Evolutionary conservation across 2,797 vertebrate genomes (phyloP).

Genomic region (Pogoniulus pusillus): DNA sequence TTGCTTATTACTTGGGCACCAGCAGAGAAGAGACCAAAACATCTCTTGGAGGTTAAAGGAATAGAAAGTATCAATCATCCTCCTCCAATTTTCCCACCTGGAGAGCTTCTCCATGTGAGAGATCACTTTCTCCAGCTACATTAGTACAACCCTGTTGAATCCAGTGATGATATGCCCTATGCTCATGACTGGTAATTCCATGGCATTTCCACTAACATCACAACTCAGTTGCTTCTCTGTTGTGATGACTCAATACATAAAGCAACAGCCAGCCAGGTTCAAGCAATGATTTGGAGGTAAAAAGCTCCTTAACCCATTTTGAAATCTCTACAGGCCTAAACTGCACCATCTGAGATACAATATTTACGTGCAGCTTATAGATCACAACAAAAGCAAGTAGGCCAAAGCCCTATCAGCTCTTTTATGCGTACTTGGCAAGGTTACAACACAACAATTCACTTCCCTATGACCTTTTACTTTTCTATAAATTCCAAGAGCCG

Average conservation of each 20-base stretch:
- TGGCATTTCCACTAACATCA: not conserved
- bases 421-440: slow-evolving; percentile 22
- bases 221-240: not conserved
- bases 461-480: slow-evolving; percentile 18
- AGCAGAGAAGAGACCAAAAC: not conserved
- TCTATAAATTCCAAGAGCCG: slow-evolving; percentile 7
- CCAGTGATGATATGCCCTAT: not conserved
- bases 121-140: not conserved
- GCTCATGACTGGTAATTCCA: not conserved
- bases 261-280: not conserved
- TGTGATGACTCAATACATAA: not conserved
- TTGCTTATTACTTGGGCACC: not conserved
- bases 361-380: not conserved
- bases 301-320: not conserved
- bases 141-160: not conserved
- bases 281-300: not conserved
- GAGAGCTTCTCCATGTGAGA: not conserved
- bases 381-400: not conserved
- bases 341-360: not conserved
- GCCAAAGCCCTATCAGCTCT: slow-evolving; percentile 35
- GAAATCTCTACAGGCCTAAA: not conserved
- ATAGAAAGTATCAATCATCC: not conserved
- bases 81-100: not conserved
- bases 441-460: slow-evolving; percentile 5
- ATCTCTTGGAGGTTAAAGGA: not conserved